Evolutionary conservation across 2,797 vertebrate genomes (phyloP), one percentile per base, ranked within the genome.

Genomic region (Etheostoma perlongum): DNA sequence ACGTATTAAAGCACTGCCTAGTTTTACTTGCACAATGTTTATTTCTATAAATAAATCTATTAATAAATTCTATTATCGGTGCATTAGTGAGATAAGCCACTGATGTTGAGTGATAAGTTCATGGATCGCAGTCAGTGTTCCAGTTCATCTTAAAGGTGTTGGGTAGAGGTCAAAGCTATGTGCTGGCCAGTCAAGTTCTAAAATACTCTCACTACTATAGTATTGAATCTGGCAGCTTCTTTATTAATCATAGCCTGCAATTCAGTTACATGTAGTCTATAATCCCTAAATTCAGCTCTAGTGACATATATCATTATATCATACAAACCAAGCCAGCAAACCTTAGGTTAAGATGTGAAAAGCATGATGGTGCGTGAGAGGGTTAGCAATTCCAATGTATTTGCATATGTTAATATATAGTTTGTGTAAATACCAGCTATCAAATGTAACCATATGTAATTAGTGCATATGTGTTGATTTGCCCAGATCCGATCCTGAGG

Each of bases 401-500:
- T 75, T 63, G 40, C 62, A 65, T 64, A 58, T 30, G 42, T 66
- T 52, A 21, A 1, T 13, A 1, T 47, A n/a, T 21, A 27, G n/a
- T 46, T 4, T 67, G 55, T 81, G 33, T 80, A n/a, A 66, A 36
- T 62, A 60, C 30, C 51, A 68, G 53, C 15, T 71, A 48, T 79
- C 58, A 51, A 72, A 64, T 72, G 21, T 67, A 76, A 66, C 61
- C 57, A 42, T 78, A 52, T 75, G 61, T 83, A 81, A 91, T 88
- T 63, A 74, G 46, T 68, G 49, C 67, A 73, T 75, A 71, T 70
- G 49, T 82, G 76, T 87, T 82, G 59, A 82, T 88, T 67, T 72
- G 33, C 80, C 76, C n/a, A n/a, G 77, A 74, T 85, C 49, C 23
- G 70, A 71, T 85, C 89, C 79, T 79, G 51, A 9, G 66, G 85